Conservation (phyloP, 2,113 vertebrate species). For the Carassius gibelio region DNA sequence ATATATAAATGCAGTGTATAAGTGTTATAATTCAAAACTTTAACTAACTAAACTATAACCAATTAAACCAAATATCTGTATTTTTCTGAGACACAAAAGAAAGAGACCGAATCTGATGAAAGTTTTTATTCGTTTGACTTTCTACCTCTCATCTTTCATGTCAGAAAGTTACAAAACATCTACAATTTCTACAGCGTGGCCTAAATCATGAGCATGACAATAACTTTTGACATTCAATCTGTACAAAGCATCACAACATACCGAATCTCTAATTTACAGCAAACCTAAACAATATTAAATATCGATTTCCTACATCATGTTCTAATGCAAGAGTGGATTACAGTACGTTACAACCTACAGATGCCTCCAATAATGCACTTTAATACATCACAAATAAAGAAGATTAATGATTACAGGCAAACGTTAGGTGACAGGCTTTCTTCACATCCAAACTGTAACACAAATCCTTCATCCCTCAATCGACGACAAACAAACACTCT, state of each 20-base stretch:
- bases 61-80: no score
- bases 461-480: background rate
- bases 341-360: conserved; percentile 17
- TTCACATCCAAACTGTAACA: background rate
- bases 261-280: background rate
- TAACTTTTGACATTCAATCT: background rate
- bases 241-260: conserved; percentile 14
- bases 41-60: no score
- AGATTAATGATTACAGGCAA: no score
- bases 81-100: background rate
- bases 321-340: conserved; percentile 30
- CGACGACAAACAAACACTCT: background rate
- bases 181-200: conserved; percentile 5
- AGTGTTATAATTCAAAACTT: no score
- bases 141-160: conserved; percentile 3
- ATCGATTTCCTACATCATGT: background rate
- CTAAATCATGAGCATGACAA: background rate
- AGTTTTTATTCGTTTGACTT: conserved; percentile 34
- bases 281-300: conserved; percentile 11
- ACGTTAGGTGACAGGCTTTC: background rate
- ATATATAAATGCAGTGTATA: no score
- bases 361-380: background rate
- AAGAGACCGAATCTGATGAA: background rate
- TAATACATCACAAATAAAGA: conserved; percentile 8
- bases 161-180: conserved; percentile 19